Percentiles rank a stretch among this genome's conserved stretches.
Conservation (phyloP, 2,888 invertebrate genomes). For the Eupithecia dodoneata region DNA sequence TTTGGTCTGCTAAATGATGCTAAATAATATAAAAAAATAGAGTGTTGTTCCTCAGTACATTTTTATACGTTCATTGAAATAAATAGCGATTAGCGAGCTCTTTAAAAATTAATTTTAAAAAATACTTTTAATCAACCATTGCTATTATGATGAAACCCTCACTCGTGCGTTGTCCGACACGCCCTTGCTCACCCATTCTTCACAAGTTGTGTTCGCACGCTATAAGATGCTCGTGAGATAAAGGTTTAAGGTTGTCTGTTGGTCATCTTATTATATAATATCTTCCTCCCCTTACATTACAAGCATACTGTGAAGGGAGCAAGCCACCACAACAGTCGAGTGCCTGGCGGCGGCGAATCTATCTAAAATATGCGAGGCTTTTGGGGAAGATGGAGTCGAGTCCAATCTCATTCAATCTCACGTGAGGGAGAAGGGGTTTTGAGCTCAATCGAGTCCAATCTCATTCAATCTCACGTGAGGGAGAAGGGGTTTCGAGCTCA, state of each 20-base stretch:
- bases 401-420: too few relatives aligned
- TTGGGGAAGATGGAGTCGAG: too few relatives aligned
- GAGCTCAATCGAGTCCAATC: too few relatives aligned
- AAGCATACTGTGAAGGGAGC: not conserved
- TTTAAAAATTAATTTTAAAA: not conserved
- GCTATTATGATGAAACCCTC: not conserved
- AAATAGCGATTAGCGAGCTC: not conserved
- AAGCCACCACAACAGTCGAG: not conserved
- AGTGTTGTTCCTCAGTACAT: not conserved
- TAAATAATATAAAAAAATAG: not conserved
- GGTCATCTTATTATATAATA: not conserved
- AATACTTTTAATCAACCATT: not conserved
- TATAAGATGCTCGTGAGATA: not conserved
- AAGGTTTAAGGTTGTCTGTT: not conserved
- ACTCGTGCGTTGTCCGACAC: not conserved
- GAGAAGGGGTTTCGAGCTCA: too few relatives aligned
- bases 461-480: too few relatives aligned
- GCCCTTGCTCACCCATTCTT: not conserved
- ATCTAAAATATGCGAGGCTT: too few relatives aligned
- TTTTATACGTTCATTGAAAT: not conserved
- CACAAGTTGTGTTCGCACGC: not conserved
- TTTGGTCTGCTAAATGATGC: too few relatives aligned
- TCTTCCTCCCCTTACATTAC: not conserved
- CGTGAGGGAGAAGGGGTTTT: too few relatives aligned
- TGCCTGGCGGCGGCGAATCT: not conserved